These are phyloP conservation scores for Drosophila micromelanica DNA, from an alignment of 1,140 invertebrate genomes.

Conservation along the genomic window DNA sequence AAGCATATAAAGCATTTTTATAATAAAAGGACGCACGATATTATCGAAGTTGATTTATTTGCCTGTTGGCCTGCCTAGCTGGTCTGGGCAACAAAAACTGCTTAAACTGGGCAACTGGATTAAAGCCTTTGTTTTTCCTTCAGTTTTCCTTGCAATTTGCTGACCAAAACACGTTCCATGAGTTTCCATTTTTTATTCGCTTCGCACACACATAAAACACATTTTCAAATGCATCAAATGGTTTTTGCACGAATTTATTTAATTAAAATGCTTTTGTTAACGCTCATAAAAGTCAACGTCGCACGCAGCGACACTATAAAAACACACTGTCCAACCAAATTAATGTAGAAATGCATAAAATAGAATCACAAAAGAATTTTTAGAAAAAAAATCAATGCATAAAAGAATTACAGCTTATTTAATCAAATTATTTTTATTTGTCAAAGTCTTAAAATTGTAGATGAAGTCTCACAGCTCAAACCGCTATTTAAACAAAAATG, in stretches of 20 bases:
- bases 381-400: not conserved
- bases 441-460: too few relatives aligned
- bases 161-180: constrained; percentile 67
- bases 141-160: constrained; percentile 51
- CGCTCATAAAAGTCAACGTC: constrained; percentile 26
- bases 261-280: constrained; percentile 65
- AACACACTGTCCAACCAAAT: constrained; percentile 28
- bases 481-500: too few relatives aligned
- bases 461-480: too few relatives aligned
- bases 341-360: not conserved
- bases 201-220: constrained; percentile 52
- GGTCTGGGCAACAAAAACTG: not conserved
- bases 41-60: constrained; percentile 80
- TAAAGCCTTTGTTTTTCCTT: constrained; percentile 38
- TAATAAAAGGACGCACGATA: constrained; percentile 68
- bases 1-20: constrained; percentile 80
- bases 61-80: constrained; percentile 25
- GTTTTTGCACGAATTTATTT: constrained; percentile 76
- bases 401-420: too few relatives aligned
- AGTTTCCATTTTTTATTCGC: constrained; percentile 60
- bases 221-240: constrained; percentile 60
- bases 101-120: too few relatives aligned
- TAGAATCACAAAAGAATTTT: too few relatives aligned
- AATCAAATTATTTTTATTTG: too few relatives aligned
- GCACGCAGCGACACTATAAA: constrained; percentile 19